Base-by-base conservation (phyloP, 2,113 vertebrate genomes). In the Nicator chloris region DNA sequence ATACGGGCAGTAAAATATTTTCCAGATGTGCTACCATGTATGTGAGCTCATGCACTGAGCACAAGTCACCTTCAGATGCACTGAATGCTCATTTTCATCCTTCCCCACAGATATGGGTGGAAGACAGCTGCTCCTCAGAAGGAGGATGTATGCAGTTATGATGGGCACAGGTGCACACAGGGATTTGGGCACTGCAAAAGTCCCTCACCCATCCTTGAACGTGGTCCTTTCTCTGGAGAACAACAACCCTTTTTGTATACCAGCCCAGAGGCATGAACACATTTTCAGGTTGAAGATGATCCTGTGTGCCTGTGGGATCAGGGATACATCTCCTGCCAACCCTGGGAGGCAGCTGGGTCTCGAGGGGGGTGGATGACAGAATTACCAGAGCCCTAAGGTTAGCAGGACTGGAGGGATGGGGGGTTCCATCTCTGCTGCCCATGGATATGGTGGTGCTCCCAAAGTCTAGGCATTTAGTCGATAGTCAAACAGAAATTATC, bases 161-260 rank as follows among this genome's bases (percentile, higher is more conserved):
- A 63, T 30, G 28, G 66, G 15, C 14, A 39, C 26, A 68, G 60
- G 26, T 23, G 6, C 10, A 14, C 8, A 14, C 0, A 3, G 22
- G 24, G 30, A 45, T 82, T 35, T 75, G 65, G 42, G 23, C 9
- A 35, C 18, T 21, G 10, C 28, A 40, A 18, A 70, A 2, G 10
- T 68, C 42, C 27, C 10, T 70, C 2, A 3, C 7, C 13, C 14
- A 20, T 17, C 22, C 12, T 59, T 27, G 60, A 85, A 89, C 0
- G 2, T 12, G 6, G 4, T 31, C 15, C n/a, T 68, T 42, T 33
- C 37, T 85, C 82, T 39, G 30, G 64, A 63, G 30, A 73, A n/a
- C 0, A 1, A 15, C 18, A 61, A 23, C 4, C 0, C 1, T 28
- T 72, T 86, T 11, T 30, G 10, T n/a, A 31, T 4, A n/a, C 10